Evolutionary conservation across 2,888 invertebrate species (phyloP).

Genomic region (Eupithecia dodoneata): DNA sequence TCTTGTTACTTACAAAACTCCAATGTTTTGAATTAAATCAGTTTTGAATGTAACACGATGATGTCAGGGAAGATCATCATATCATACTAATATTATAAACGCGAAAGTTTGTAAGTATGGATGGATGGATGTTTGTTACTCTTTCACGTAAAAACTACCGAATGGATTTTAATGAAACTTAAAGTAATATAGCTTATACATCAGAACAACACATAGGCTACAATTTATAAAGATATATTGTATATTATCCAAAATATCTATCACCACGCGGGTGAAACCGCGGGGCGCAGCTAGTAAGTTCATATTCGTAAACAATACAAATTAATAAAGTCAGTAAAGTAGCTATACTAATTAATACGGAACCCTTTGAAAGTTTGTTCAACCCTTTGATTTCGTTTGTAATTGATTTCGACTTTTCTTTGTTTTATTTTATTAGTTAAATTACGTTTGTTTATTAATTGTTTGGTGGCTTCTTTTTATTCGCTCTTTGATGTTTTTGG

Average conservation of each 20-base stretch:
- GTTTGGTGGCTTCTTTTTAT: not conserved
- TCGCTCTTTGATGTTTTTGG: not conserved
- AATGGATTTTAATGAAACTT: too few relatives aligned
- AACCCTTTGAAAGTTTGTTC: not conserved
- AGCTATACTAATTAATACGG: not conserved
- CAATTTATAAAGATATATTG: too few relatives aligned
- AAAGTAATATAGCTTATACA: too few relatives aligned
- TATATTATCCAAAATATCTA: too few relatives aligned
- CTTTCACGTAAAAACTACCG: too few relatives aligned
- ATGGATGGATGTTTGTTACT: too few relatives aligned
- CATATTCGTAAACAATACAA: too few relatives aligned
- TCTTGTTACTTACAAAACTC: not conserved
- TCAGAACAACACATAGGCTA: too few relatives aligned
- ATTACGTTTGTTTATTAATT: not conserved
- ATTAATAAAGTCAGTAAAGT: not conserved
- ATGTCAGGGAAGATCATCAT: not conserved
- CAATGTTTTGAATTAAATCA: not conserved
- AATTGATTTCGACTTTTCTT: not conserved
- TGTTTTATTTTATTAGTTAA: not conserved
- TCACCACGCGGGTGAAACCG: too few relatives aligned
- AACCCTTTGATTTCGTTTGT: not conserved
- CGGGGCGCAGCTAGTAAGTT: too few relatives aligned
- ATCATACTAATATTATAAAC: too few relatives aligned
- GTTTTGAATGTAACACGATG: not conserved
- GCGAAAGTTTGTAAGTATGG: too few relatives aligned